phyloP scores from a whole-genome alignment of 2,888 invertebrate genomes.

The Heteromurus nitidus region DNA sequence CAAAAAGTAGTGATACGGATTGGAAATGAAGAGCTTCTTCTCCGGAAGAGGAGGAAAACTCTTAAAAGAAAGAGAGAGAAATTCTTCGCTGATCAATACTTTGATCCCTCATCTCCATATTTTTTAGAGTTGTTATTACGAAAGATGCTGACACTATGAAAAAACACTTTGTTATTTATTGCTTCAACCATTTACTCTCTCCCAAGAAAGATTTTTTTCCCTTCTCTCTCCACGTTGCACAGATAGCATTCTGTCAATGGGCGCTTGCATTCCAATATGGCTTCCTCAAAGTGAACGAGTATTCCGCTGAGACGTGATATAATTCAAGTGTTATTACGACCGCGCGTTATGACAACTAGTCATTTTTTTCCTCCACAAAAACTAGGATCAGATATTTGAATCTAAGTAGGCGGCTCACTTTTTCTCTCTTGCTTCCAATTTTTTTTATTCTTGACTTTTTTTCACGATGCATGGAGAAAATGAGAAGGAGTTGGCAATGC shows the following conservation, averaged over 20 bases:
- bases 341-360: conserved; percentile 9
- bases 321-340: conserved; percentile 5
- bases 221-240: too few relatives aligned
- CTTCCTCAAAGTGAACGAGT: too few relatives aligned
- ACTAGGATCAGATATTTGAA: too few relatives aligned
- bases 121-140: conserved; percentile 51
- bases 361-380: not conserved
- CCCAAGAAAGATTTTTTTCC: too few relatives aligned
- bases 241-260: too few relatives aligned
- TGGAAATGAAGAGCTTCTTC: conserved; percentile 45
- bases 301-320: too few relatives aligned
- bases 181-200: not conserved
- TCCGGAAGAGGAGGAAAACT: conserved; percentile 40
- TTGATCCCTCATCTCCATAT: conserved; percentile 65
- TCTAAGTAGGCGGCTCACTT: too few relatives aligned
- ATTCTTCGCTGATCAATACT: conserved; percentile 65
- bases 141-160: conserved; percentile 59
- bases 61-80: conserved; percentile 48
- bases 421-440: too few relatives aligned
- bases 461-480: too few relatives aligned
- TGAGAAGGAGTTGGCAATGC: too few relatives aligned
- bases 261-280: too few relatives aligned
- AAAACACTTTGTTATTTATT: conserved; percentile 56
- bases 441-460: too few relatives aligned
- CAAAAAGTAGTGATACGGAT: conserved; percentile 34